Evolutionary conservation across 2,113 vertebrate genomes (phyloP), one percentile per base, ranked within the genome.

Genomic region (Chloroceryle aenea): DNA sequence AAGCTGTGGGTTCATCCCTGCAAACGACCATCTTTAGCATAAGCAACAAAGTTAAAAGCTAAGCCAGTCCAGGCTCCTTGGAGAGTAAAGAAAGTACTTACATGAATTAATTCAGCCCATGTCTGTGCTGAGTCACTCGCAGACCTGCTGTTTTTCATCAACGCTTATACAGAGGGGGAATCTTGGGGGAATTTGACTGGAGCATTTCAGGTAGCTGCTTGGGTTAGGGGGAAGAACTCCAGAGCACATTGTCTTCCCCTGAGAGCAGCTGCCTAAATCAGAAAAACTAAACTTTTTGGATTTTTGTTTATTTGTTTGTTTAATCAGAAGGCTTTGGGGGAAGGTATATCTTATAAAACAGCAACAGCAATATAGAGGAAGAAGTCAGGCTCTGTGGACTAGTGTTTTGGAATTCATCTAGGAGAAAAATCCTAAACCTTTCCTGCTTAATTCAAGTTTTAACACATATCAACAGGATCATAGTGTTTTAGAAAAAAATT

Each of bases 11-110:
- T 87, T 76, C 27, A 45, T 32, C 50, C 43, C 50, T 92, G 59
- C 0, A 2, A 86, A 66, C 0, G 0, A 10, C 42, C 50, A 13
- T 68, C 10, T 62, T 66, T 59, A 45, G 22, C 14, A 79, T 66
- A 53, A 66, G 19, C 40, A 86, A 10, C 18, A 58, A 83, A 53
- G 17, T 62, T 71, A 71, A 83, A 85, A 79, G 30, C 30, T 78
- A 76, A 64, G 7, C 4, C 25, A 58, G 18, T 7, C 20, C 15
- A 61, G 50, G 9, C 23, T 76, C 53, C 48, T 68, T 68, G 43
- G n/a, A 62, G 53, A 82, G n/a, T 38, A 8, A 43, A 73, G 29
- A 11, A 76, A 76, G 9, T 18, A 26, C 27, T 56, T 38, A 25
- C 2, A 72, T 56, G 68, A 91, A 64, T 36, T 56, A 95, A 76